phyloP scores from a whole-genome alignment of 2,113 vertebrate species.

The Lagopus muta region DNA sequence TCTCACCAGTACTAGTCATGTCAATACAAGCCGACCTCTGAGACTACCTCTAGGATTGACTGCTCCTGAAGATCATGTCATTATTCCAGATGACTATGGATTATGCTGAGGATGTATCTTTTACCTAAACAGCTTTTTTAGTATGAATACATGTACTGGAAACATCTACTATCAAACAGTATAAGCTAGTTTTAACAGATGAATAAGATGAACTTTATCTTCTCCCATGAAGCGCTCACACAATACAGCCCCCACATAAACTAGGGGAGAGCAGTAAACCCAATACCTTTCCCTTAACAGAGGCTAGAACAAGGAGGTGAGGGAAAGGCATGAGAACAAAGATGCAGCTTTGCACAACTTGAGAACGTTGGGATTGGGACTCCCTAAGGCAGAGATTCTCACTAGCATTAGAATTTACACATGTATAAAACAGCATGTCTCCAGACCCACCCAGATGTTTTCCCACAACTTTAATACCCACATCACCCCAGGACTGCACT shows the following conservation, averaged over 20 bases:
- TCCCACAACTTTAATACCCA: not conserved
- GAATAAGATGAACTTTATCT: not conserved
- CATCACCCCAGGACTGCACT: not conserved
- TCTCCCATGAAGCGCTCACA: not conserved
- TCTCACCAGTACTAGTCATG: not conserved
- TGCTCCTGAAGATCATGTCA: not conserved
- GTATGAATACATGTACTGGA: not conserved
- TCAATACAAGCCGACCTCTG: not conserved
- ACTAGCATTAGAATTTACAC: not conserved
- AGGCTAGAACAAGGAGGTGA: not conserved
- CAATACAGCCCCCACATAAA: not conserved
- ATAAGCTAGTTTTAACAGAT: not conserved
- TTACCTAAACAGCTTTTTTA: not conserved
- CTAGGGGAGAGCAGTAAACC: not conserved
- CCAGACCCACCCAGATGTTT: not conserved
- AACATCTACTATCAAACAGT: not conserved
- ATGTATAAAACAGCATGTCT: not conserved
- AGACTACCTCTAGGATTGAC: not conserved
- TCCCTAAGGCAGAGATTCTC: not conserved
- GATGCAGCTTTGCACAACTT: not conserved
- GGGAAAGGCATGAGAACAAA: not conserved
- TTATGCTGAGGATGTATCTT: not conserved
- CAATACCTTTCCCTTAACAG: not conserved
- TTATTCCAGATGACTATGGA: not conserved
- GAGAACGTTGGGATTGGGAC: not conserved